These are phyloP conservation scores for Australoheros facetus DNA, from an alignment of 2,797 vertebrate species.

Conservation along the genomic window DNA sequence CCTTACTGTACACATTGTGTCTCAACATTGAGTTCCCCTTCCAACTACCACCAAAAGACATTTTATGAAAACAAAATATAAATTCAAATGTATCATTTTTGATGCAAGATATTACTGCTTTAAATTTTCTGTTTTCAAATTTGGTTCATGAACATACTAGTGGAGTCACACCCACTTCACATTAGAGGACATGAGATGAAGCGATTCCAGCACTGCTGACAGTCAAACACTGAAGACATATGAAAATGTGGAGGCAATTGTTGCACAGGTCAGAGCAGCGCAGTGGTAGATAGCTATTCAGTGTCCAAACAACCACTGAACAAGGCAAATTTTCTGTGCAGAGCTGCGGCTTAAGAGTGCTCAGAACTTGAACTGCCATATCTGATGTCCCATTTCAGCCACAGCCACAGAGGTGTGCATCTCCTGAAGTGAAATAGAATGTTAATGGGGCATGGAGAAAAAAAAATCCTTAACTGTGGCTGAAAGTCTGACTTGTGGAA, in stretches of 20 bases:
- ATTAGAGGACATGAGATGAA: neutral
- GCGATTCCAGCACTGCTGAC: conserved; percentile 2
- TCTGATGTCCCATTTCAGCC: conserved; percentile 44
- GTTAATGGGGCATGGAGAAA: conserved; percentile 47
- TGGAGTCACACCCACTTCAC: neutral
- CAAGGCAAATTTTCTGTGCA: conserved; percentile 22
- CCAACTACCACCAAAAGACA: neutral
- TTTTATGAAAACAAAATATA: neutral
- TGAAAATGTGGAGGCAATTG: neutral
- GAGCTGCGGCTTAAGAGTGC: conserved; percentile 29
- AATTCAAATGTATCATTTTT: neutral
- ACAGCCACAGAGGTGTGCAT: conserved; percentile 29
- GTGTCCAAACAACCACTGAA: conserved; percentile 19
- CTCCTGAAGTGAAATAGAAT: conserved; percentile 48
- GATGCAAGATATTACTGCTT: neutral
- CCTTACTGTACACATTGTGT: neutral
- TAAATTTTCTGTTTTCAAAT: neutral
- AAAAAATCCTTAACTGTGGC: conserved; percentile 32
- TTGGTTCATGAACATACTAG: neutral
- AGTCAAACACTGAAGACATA: neutral
- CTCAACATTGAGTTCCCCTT: neutral
- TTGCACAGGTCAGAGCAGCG: conserved; percentile 5
- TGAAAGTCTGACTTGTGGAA: conserved; percentile 51
- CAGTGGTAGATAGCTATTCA: conserved; percentile 1
- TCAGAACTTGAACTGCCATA: conserved; percentile 30